Conservation (phyloP, 2,888 invertebrate genomes). For the Siphlonurus alternatus region DNA sequence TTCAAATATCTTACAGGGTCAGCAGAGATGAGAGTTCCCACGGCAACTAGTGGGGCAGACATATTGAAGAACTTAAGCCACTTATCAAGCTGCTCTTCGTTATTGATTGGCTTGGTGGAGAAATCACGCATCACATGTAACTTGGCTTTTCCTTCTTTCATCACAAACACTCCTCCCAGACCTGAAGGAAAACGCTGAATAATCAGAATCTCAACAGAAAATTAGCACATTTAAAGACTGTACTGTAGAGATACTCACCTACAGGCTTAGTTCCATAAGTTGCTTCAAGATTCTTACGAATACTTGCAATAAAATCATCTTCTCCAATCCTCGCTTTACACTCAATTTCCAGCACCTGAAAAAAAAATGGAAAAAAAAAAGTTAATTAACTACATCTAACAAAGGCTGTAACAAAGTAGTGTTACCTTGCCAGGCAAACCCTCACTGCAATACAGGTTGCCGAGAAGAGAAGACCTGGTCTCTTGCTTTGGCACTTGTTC, state of each 20-base stretch:
- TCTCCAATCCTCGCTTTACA: slow-evolving; percentile 54
- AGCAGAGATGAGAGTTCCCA: slow-evolving; percentile 72
- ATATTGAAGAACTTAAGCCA: slow-evolving; percentile 90
- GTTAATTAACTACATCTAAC: neutral
- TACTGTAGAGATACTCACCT: slow-evolving; percentile 35
- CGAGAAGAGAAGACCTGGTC: slow-evolving; percentile 62
- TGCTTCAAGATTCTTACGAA: slow-evolving; percentile 48
- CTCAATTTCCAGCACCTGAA: slow-evolving; percentile 50
- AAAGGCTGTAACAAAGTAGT: slow-evolving; percentile 3
- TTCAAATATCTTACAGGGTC: slow-evolving; percentile 50
- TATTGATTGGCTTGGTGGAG: slow-evolving; percentile 50
- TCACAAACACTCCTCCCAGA: slow-evolving; percentile 74
- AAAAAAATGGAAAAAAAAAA: neutral
- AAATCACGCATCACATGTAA: slow-evolving; percentile 97
- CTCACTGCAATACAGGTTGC: slow-evolving; percentile 57
- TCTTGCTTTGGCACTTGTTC: slow-evolving; percentile 47
- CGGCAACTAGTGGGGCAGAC: slow-evolving; percentile 71
- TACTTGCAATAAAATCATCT: slow-evolving; percentile 63
- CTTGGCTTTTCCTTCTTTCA: slow-evolving; percentile 66
- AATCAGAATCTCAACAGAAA: no score
- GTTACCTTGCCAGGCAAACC: slow-evolving; percentile 56
- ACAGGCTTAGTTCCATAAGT: slow-evolving; percentile 53
- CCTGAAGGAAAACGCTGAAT: no score
- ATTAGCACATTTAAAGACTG: no score
- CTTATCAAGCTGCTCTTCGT: slow-evolving; percentile 53